Conservation (phyloP, 2,888 invertebrate species). For the Globia sparganii region DNA sequence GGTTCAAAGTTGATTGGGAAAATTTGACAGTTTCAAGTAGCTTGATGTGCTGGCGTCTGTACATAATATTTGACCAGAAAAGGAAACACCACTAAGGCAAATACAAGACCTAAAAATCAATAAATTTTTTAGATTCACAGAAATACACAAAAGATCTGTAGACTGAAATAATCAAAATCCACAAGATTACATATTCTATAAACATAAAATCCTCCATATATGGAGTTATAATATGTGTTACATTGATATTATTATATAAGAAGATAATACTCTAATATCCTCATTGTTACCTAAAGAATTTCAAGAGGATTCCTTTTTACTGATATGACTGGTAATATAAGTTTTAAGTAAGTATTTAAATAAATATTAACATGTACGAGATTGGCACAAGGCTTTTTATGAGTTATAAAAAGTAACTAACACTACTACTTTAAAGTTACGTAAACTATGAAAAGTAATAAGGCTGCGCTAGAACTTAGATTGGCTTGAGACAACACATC, state of each 20-base stretch:
- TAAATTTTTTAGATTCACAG: slow-evolving; percentile 21
- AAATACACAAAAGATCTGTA: slow-evolving; percentile 7
- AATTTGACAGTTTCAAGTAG: too few species aligned
- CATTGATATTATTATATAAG: slow-evolving; percentile 18
- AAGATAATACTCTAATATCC: slow-evolving; percentile 11
- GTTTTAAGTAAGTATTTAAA: slow-evolving; percentile 24
- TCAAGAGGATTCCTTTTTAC: neutral
- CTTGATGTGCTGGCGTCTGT: too few species aligned
- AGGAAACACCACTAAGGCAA: slow-evolving; percentile 35
- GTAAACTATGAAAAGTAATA: slow-evolving; percentile 38
- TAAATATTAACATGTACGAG: slow-evolving; percentile 45
- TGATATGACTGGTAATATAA: slow-evolving; percentile 20
- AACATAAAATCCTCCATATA: slow-evolving; percentile 11
- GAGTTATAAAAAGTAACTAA: slow-evolving; percentile 44
- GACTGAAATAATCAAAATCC: slow-evolving; percentile 21
- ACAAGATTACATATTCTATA: slow-evolving; percentile 29
- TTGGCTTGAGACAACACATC: slow-evolving; percentile 17
- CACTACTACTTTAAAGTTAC: slow-evolving; percentile 28
- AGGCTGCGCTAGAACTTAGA: slow-evolving; percentile 21
- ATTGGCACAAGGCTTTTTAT: slow-evolving; percentile 52
- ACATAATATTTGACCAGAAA: slow-evolving; percentile 15
- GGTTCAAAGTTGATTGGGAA: too few species aligned
- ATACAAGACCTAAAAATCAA: slow-evolving; percentile 15
- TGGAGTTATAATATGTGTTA: neutral
- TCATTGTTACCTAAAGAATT: slow-evolving; percentile 21